phyloP scores from a whole-genome alignment of 2,888 invertebrate species.

The Melitaea athalia region DNA sequence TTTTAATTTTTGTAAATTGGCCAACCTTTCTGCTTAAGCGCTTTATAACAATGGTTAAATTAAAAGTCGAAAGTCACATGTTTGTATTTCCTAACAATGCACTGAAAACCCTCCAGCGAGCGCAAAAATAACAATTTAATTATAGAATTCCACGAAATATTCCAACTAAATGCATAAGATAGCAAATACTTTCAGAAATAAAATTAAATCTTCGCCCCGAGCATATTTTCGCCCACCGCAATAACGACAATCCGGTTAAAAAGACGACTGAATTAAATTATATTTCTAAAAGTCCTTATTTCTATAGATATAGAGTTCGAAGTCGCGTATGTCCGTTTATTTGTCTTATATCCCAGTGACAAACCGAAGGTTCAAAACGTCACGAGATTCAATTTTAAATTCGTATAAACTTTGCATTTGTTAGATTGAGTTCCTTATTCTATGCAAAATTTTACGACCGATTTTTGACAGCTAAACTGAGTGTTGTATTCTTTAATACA shows the following conservation, averaged over 20 bases:
- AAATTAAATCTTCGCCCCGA: slow-evolving; percentile 31
- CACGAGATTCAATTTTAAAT: slow-evolving; percentile 60
- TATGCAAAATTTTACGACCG: slow-evolving; percentile 5
- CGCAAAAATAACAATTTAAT: not conserved
- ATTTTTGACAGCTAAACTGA: not conserved
- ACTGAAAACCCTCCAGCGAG: no score
- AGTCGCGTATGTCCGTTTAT: not conserved
- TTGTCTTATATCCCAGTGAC: slow-evolving; percentile 16
- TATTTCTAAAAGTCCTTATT: slow-evolving; percentile 6
- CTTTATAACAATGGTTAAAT: no score
- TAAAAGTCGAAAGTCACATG: no score
- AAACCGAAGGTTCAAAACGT: slow-evolving; percentile 44
- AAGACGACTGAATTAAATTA: slow-evolving; percentile 10
- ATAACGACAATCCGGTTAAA: slow-evolving; percentile 33
- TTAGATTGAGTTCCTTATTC: slow-evolving; percentile 38
- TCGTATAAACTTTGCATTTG: slow-evolving; percentile 53
- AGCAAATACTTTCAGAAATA: slow-evolving; percentile 26
- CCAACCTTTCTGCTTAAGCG: no score
- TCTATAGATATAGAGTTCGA: not conserved
- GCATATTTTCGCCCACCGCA: slow-evolving; percentile 33
- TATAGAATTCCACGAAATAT: not conserved
- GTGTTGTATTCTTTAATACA: not conserved
- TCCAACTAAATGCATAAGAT: slow-evolving; percentile 3
- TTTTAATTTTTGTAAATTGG: no score
- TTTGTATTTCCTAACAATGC: no score